phyloP scores from a whole-genome alignment of 2,888 invertebrate genomes.

The Gymnocheta viridis region DNA sequence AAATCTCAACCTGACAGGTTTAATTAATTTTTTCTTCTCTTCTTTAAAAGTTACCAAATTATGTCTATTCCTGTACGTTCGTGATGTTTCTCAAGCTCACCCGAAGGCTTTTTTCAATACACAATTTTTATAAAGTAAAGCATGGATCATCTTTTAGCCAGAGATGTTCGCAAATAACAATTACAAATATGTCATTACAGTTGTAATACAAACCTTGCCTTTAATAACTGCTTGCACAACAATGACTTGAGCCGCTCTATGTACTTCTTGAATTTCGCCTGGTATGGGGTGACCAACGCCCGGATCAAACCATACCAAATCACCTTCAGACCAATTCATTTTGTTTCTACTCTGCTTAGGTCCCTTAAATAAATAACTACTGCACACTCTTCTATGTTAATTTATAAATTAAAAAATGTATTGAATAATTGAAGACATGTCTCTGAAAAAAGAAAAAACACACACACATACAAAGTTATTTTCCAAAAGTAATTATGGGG shows the following conservation, averaged over 20 bases:
- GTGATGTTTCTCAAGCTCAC: no score
- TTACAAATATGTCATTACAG: background rate
- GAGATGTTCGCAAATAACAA: background rate
- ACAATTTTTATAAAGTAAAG: no score
- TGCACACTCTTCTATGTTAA: conserved; percentile 16
- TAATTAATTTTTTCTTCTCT: no score
- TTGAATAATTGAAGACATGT: conserved; percentile 57
- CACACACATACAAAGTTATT: background rate
- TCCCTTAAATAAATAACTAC: background rate
- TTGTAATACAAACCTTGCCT: conserved; percentile 87
- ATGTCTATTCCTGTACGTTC: no score
- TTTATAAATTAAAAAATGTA: conserved; percentile 36
- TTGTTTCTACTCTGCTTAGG: conserved; percentile 12
- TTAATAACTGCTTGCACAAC: conserved; percentile 94
- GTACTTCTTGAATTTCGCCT: conserved; percentile 94
- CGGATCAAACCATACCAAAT: conserved; percentile 97
- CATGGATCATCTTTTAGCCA: background rate
- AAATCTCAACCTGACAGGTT: no score
- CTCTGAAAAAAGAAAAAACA: conserved; percentile 56
- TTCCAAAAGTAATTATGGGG: background rate
- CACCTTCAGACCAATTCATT: conserved; percentile 89
- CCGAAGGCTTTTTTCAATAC: no score
- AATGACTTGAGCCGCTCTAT: conserved; percentile 93
- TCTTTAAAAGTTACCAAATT: no score
- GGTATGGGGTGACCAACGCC: conserved; percentile 95